Conservation (phyloP, 2,113 vertebrate genomes). For the Cephalopholis sonnerati region DNA sequence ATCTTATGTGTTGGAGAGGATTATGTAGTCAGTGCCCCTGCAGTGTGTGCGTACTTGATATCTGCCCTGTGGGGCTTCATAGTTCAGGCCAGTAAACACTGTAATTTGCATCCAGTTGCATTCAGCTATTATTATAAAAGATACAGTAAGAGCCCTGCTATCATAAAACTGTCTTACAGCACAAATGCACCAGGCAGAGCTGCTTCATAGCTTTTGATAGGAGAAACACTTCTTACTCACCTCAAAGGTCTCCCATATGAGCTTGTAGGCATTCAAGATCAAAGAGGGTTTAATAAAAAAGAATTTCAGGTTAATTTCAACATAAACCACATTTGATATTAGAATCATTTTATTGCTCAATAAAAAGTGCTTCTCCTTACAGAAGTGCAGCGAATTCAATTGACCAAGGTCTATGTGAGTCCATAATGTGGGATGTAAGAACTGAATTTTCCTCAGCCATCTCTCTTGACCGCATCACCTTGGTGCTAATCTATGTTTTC, state of each 20-base stretch:
- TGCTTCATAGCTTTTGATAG: conserved; percentile 7
- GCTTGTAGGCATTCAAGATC: conserved; percentile 19
- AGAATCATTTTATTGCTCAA: conserved; percentile 16
- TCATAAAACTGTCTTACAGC: conserved; percentile 15
- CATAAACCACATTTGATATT: conserved; percentile 10
- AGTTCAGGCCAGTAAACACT: conserved; percentile 41
- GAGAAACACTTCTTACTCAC: not conserved
- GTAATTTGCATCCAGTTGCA: conserved; percentile 35
- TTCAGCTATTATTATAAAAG: conserved; percentile 27
- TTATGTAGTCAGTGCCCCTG: conserved; percentile 16
- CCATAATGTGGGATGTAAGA: not conserved
- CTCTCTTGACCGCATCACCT: not conserved
- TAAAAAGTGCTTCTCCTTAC: conserved; percentile 22
- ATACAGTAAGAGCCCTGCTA: conserved; percentile 10
- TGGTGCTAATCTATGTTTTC: not conserved
- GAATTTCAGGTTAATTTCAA: conserved; percentile 31
- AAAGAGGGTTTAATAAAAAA: conserved; percentile 44
- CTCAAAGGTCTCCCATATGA: conserved; percentile 19
- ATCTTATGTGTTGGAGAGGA: conserved; percentile 42
- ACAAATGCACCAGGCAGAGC: conserved; percentile 12
- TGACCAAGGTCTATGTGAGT: conserved; percentile 1
- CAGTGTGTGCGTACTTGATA: conserved; percentile 22
- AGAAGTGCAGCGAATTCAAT: not conserved
- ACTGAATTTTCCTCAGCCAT: not conserved
- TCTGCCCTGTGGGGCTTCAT: conserved; percentile 24